Conservation (phyloP, 2,797 vertebrate species). For the Melanotaenia maccullochi region DNA sequence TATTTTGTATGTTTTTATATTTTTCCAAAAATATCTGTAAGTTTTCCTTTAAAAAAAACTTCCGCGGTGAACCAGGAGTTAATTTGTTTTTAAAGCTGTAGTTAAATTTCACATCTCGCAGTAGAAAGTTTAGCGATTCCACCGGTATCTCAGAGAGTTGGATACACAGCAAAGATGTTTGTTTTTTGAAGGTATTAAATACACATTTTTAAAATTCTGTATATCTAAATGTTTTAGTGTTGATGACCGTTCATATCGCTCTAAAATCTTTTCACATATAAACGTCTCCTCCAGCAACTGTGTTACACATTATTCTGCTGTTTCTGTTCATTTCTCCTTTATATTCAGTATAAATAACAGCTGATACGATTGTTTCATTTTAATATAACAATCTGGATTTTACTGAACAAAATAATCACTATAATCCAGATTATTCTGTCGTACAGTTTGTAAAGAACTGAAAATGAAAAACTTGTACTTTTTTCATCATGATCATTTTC, state of each 20-base stretch:
- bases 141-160: slow-evolving; percentile 60
- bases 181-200: slow-evolving; percentile 69
- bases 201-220: slow-evolving; percentile 77
- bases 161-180: slow-evolving; percentile 45
- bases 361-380: too few relatives aligned
- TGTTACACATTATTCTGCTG: slow-evolving; percentile 37
- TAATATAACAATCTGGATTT: too few relatives aligned
- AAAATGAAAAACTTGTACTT: too few relatives aligned
- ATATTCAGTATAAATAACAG: too few relatives aligned
- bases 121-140: slow-evolving; percentile 42
- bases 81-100: slow-evolving; percentile 44
- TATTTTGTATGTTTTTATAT: slow-evolving; percentile 85
- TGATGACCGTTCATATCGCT: slow-evolving; percentile 53
- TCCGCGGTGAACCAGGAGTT: slow-evolving; percentile 47
- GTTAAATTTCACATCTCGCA: slow-evolving; percentile 52
- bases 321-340: too few relatives aligned
- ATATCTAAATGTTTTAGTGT: slow-evolving; percentile 75
- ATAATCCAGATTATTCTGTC: too few relatives aligned
- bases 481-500: too few relatives aligned
- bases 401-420: too few relatives aligned
- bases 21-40: slow-evolving; percentile 66
- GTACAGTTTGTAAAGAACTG: too few relatives aligned
- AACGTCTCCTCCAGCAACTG: slow-evolving; percentile 7
- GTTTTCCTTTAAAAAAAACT: slow-evolving; percentile 63
- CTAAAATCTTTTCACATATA: slow-evolving; percentile 24